Evolutionary conservation across 2,888 invertebrate species (phyloP).

Genomic region (Dorcus parallelipipedus): DNA sequence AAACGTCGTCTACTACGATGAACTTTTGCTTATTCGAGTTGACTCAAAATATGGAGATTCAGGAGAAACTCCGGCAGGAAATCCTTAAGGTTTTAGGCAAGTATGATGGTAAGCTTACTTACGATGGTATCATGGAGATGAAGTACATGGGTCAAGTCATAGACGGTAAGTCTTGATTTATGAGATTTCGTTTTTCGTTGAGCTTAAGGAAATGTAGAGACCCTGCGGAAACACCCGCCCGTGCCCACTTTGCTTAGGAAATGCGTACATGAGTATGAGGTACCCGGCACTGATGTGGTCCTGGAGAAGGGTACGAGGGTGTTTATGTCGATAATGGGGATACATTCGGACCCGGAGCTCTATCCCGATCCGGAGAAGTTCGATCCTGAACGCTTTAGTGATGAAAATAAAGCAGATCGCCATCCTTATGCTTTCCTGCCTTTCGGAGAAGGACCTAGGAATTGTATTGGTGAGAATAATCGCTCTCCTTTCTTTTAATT

Average conservation of each 20-base stretch:
- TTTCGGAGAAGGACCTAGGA: slow-evolving; percentile 27
- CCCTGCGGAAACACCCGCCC: slow-evolving; percentile 42
- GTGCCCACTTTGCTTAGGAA: slow-evolving; percentile 30
- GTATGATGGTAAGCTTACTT: slow-evolving; percentile 39
- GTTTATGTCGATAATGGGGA: slow-evolving; percentile 30
- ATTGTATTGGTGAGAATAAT: slow-evolving; percentile 21
- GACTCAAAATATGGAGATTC: slow-evolving; percentile 48
- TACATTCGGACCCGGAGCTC: slow-evolving; percentile 39
- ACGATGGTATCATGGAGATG: slow-evolving; percentile 49
- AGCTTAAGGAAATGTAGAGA: slow-evolving; percentile 30
- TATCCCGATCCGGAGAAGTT: slow-evolving; percentile 40
- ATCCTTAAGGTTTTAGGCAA: slow-evolving; percentile 36
- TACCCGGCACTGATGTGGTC: slow-evolving; percentile 28
- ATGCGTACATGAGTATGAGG: slow-evolving; percentile 29
- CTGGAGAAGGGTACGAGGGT: slow-evolving; percentile 29
- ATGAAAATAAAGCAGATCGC: slow-evolving; percentile 28
- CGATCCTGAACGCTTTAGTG: slow-evolving; percentile 41
- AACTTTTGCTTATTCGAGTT: slow-evolving; percentile 56
- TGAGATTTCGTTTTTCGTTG: neutral
- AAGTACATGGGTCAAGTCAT: slow-evolving; percentile 45
- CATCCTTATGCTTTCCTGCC: slow-evolving; percentile 32
- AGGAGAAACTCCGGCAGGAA: slow-evolving; percentile 47
- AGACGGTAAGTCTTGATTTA: slow-evolving; percentile 24
- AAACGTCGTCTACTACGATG: slow-evolving; percentile 58
- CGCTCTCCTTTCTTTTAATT: neutral